These are phyloP conservation scores for Tethea ocularis DNA, from an alignment of 2,888 invertebrate species.

Conservation along the genomic window DNA sequence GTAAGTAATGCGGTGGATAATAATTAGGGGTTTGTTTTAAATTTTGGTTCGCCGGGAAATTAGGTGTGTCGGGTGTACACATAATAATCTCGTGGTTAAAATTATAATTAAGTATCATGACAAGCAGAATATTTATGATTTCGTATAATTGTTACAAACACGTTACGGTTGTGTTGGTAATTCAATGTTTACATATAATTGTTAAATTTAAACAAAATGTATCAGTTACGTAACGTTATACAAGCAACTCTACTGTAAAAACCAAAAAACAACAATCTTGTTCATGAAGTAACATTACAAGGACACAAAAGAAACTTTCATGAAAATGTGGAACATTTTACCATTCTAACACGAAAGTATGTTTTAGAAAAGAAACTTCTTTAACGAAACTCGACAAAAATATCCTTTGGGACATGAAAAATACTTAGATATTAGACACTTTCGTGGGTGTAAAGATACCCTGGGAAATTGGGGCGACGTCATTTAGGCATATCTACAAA, in stretches of 20 bases:
- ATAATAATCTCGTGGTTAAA: too few species aligned
- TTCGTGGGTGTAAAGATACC: conserved; percentile 15
- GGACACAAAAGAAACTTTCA: conserved; percentile 6
- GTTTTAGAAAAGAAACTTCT: conserved; percentile 8
- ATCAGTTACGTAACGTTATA: not conserved
- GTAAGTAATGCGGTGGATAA: too few species aligned
- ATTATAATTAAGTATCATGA: too few species aligned
- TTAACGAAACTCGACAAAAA: conserved; percentile 8
- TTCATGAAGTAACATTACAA: conserved; percentile 2
- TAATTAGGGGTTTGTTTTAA: too few species aligned
- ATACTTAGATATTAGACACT: conserved; percentile 7
- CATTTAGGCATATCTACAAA: conserved; percentile 20
- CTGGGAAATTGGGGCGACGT: conserved; percentile 33
- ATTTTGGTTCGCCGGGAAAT: not conserved
- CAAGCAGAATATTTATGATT: too few species aligned
- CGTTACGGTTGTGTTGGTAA: too few species aligned
- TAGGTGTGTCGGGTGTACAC: not conserved
- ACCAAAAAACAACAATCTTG: conserved; percentile 2
- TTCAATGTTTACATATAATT: too few species aligned
- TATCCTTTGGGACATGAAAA: conserved; percentile 2
- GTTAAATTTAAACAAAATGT: not conserved
- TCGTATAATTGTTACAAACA: too few species aligned
- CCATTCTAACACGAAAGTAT: conserved; percentile 11
- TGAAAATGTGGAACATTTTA: conserved; percentile 8
- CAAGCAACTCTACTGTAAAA: not conserved